These are phyloP conservation scores for Gobiocypris rarus DNA, from an alignment of 2,113 vertebrate species.

Conservation along the genomic window DNA sequence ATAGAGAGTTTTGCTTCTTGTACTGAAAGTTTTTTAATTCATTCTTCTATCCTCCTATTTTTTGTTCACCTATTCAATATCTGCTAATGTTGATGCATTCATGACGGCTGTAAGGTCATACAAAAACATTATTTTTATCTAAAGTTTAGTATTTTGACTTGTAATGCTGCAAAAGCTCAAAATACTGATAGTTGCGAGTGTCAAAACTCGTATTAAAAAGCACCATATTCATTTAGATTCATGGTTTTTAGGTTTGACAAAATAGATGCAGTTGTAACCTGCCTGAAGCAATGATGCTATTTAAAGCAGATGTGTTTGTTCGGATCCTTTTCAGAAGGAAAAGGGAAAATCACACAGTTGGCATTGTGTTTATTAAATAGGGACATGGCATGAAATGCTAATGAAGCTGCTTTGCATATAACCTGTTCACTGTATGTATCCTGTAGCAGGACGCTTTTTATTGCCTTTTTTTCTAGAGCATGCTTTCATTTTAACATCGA, in stretches of 20 bases:
- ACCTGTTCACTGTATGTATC: too few species aligned
- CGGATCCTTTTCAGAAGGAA: neutral
- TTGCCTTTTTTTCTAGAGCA: too few species aligned
- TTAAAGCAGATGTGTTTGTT: slow-evolving; percentile 24
- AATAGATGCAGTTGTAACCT: slow-evolving; percentile 7
- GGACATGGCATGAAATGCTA: neutral
- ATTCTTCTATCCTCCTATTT: neutral
- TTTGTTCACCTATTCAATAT: neutral
- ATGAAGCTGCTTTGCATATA: neutral
- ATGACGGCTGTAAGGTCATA: neutral
- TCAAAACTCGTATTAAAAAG: slow-evolving; percentile 7
- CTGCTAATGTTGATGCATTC: neutral
- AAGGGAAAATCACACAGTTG: slow-evolving; percentile 10
- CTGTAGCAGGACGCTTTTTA: too few species aligned
- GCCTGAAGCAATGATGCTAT: slow-evolving; percentile 34
- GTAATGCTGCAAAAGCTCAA: neutral
- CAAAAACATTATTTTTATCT: neutral
- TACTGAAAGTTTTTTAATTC: neutral
- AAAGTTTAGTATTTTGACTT: neutral
- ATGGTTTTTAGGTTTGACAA: neutral
- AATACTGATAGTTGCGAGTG: neutral
- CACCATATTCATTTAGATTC: slow-evolving; percentile 4
- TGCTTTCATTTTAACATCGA: too few species aligned
- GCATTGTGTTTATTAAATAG: neutral
- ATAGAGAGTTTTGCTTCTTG: neutral